These are phyloP conservation scores for Parazoanthus darwini DNA, from an alignment of 92 coral and sea anemone species.

Conservation along the genomic window DNA sequence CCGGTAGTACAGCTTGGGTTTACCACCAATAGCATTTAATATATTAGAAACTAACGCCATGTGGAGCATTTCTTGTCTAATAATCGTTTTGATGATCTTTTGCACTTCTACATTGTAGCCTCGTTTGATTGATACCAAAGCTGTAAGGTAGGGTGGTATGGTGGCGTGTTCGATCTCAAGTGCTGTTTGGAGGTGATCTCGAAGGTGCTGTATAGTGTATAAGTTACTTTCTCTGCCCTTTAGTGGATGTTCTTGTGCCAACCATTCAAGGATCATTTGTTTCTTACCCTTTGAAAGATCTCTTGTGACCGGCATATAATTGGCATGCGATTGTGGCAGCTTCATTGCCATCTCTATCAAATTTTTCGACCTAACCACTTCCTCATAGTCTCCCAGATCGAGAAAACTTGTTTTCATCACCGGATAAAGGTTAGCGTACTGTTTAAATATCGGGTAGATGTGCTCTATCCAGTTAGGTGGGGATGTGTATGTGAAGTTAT, in stretches of 20 bases:
- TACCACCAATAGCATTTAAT: constrained; percentile 73
- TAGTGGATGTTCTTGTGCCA: constrained; percentile 36
- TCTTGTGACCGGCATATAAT: constrained; percentile 73
- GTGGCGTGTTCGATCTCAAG: constrained; percentile 70
- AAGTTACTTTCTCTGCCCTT: constrained; percentile 38
- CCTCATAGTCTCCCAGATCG: constrained; percentile 69
- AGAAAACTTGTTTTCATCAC: constrained; percentile 68
- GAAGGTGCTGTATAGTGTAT: constrained; percentile 48
- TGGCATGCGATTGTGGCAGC: constrained; percentile 56
- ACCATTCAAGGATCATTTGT: constrained; percentile 63
- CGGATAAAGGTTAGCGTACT: constrained; percentile 71
- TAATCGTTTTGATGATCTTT: constrained; percentile 46
- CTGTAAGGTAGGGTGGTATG: constrained; percentile 75
- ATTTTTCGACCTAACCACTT: constrained; percentile 38
- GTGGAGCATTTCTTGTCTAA: constrained; percentile 72
- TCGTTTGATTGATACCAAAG: constrained; percentile 60
- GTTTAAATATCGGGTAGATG: constrained; percentile 69
- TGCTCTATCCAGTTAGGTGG: constrained; percentile 70
- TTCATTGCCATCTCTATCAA: constrained; percentile 43
- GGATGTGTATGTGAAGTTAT: constrained; percentile 7
- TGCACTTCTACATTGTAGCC: constrained; percentile 57
- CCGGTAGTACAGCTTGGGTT: too few species aligned
- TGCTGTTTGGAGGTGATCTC: constrained; percentile 65
- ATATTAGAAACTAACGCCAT: constrained; percentile 75
- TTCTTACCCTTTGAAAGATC: constrained; percentile 63